Evolutionary conservation across 1,140 invertebrate species (phyloP), one percentile per base, ranked within the genome.

Genomic region (Colletes latitarsis): DNA sequence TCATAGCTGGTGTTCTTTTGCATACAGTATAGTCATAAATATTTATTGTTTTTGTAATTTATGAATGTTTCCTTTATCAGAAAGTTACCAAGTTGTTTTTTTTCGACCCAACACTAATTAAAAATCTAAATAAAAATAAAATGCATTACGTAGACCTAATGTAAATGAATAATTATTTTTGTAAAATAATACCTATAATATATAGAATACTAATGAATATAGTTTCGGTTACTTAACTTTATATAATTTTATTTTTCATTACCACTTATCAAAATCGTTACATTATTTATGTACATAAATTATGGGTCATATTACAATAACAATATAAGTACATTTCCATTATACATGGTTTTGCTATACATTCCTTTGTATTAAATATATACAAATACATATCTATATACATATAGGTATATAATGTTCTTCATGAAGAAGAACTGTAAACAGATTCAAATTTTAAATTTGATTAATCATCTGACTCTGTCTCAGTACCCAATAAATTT

Each of bases 191-290:
- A n/a, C n/a, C n/a, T n/a, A n/a, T n/a, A n/a, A n/a, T n/a, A n/a
- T 17, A n/a, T 57, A 17, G 1, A 57, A 57, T 57, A 57, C 5
- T 57, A 57, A n/a, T 57, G n/a, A 57, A 57, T 17, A n/a, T 57
- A n/a, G 1, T 57, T 17, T n/a, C 15, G 6, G 4, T 9, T 57
- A 17, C n/a, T 39, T 53, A 70, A 17, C 15, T 39, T 30, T 53
- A 69, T 4, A 67, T 21, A 12, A 39, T 53, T 70, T n/a, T 55
- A 39, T 55, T 55, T 39, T 41, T 71, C 55, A 41, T 57, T 57
- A 4, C 3, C 17, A 15, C 15, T n/a, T n/a, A 66, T 12, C 30
- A 30, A 46, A 67, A 46, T 21, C 4, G 21, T 21, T 43, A 10
- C 3, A 30, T 15, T 69, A 52, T 21, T 53, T 53, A 69, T 12